Percentiles rank a stretch among this genome's conserved stretches.
These are phyloP conservation scores for Melinaea menophilus DNA, from an alignment of 2,888 invertebrate species.

Conservation along the genomic window DNA sequence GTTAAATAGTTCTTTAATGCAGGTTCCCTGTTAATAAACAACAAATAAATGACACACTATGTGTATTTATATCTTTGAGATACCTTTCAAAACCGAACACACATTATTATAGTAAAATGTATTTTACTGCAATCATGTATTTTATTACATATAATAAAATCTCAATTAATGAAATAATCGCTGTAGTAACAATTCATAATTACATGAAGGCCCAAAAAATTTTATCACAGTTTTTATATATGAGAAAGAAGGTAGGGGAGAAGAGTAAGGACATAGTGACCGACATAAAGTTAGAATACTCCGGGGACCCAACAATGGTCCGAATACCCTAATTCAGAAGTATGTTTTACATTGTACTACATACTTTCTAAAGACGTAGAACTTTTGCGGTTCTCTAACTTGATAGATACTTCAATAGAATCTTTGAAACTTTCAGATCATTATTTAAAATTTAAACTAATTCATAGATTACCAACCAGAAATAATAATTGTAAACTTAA, in stretches of 20 bases:
- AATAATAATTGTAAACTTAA: constrained; percentile 3
- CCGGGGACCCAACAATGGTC: constrained; percentile 1
- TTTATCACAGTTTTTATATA: too few species aligned
- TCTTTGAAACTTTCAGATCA: background rate
- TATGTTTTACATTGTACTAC: constrained; percentile 2
- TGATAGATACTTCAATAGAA: constrained; percentile 2
- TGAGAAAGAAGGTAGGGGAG: too few species aligned
- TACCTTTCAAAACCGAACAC: too few species aligned
- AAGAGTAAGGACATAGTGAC: background rate
- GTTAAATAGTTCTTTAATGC: too few species aligned
- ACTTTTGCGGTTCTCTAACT: constrained; percentile 4
- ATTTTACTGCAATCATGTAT: background rate
- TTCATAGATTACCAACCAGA: background rate
- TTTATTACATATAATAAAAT: too few species aligned
- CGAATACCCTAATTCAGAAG: background rate
- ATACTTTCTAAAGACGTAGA: background rate
- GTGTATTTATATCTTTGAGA: too few species aligned
- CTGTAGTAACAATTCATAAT: too few species aligned
- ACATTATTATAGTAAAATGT: background rate
- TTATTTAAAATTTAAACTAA: background rate
- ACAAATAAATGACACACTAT: too few species aligned
- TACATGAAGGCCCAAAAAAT: too few species aligned
- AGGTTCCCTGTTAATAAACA: too few species aligned
- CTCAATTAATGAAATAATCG: too few species aligned
- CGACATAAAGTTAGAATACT: background rate